Evolutionary conservation across 2,888 invertebrate species (phyloP), one percentile per base, ranked within the genome.

Genomic region (Herminia tarsipennalis): DNA sequence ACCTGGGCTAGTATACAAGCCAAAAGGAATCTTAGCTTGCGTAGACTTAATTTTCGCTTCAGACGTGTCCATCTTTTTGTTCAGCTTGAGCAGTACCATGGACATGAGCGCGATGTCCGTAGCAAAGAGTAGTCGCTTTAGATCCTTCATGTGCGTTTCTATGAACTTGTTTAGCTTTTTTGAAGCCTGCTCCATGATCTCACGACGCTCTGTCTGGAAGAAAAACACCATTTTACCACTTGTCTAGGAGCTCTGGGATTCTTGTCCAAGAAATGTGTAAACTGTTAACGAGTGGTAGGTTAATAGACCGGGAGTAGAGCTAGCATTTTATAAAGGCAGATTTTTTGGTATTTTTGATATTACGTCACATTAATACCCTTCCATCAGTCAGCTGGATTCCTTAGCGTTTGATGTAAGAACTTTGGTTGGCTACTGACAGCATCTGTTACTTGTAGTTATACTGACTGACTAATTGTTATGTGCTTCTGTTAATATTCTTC

Each of bases 11-110:
- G 85, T 81, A 20, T 91, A 91, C 25, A 91, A 50, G 9, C 91
- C 91, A 29, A 90, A 91, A 0, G 91, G 91, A 52, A 91, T 89
- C 60, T 88, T 89, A 1, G 90, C 90, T 22, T 89, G 86, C 0
- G 89, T 87, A 0, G 81, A 73, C 41, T 80, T 84, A 32, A 90
- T 90, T 53, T 89, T 91, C 0, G 85, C 78, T 40, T 90, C 91
- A 0, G 89, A 88, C 0, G 88, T 86, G 55, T 90, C 91, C 91
- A 91, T 90, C 45, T 89, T 91, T 67, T 90, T 91, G 53, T 89
- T 89, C 1, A 89, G 56, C 28, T 90, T 91, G 6, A 90, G 60
- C 12, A 87, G 63, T 0, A 89, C 88, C 91, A 91, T 91, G 0
- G 88, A 86, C 88, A 89, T 87, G 3, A 91, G 79, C 0, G 89